Conservation (phyloP, 2,797 vertebrate genomes). For the Malacoraja senta region DNA sequence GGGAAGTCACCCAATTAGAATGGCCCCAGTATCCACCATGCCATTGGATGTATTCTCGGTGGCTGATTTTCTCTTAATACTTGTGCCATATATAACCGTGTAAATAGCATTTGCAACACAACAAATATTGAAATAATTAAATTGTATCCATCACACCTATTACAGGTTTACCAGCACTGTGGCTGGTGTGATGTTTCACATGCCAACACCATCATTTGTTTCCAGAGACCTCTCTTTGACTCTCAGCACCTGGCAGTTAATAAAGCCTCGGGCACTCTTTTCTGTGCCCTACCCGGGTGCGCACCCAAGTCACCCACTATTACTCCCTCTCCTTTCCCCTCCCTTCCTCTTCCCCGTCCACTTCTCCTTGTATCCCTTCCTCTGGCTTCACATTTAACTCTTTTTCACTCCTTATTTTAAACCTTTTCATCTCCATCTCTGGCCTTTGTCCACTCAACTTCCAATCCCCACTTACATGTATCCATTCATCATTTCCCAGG, state of each 20-base stretch:
- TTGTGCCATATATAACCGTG: background rate
- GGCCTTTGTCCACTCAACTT: no score
- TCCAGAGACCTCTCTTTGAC: background rate
- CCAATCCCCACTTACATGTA: no score
- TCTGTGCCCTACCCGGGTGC: no score
- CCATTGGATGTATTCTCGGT: background rate
- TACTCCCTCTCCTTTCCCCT: no score
- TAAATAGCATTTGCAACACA: background rate
- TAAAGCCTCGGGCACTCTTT: no score
- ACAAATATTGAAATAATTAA: background rate
- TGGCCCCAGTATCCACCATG: background rate
- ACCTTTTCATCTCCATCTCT: no score
- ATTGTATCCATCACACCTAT: background rate
- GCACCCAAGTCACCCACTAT: no score
- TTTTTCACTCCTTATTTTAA: no score
- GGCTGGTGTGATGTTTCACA: background rate
- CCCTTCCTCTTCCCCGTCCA: no score
- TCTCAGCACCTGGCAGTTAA: background rate
- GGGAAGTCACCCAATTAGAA: background rate
- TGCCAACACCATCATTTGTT: background rate
- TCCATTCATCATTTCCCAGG: no score
- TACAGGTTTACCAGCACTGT: background rate
- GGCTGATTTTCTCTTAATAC: background rate
- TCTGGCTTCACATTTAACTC: no score
- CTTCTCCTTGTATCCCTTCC: no score